Percentiles rank a stretch among this genome's conserved stretches.
These are phyloP conservation scores for Cheilosia pagana DNA, from an alignment of 2,888 invertebrate species.

Conservation along the genomic window DNA sequence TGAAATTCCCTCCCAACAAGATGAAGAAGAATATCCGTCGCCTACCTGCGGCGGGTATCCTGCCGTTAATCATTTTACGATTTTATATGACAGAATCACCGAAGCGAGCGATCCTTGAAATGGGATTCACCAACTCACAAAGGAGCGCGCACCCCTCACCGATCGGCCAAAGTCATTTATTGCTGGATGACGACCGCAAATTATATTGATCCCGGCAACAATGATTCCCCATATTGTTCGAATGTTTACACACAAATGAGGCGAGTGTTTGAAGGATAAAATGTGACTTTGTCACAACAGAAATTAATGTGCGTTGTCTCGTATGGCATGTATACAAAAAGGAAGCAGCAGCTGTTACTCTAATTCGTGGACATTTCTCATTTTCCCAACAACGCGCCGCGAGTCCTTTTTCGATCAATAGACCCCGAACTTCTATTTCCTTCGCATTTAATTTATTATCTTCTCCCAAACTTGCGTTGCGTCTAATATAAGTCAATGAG, in stretches of 20 bases:
- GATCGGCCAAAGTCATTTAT: slow-evolving; percentile 41
- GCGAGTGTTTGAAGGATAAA: slow-evolving; percentile 43
- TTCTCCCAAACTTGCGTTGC: slow-evolving; percentile 7
- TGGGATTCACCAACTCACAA: slow-evolving; percentile 54
- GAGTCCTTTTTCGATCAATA: slow-evolving; percentile 49
- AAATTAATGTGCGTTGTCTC: slow-evolving; percentile 54
- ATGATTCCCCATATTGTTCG: slow-evolving; percentile 63
- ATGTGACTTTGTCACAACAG: slow-evolving; percentile 74
- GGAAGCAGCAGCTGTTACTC: slow-evolving; percentile 64
- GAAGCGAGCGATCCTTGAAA: slow-evolving; percentile 70
- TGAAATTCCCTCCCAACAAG: slow-evolving; percentile 8
- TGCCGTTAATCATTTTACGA: slow-evolving; percentile 66
- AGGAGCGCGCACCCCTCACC: slow-evolving; percentile 4
- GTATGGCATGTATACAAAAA: slow-evolving; percentile 24
- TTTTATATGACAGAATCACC: slow-evolving; percentile 57
- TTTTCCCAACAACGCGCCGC: slow-evolving; percentile 40
- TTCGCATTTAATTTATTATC: slow-evolving; percentile 63
- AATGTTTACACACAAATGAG: slow-evolving; percentile 72
- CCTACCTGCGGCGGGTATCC: slow-evolving; percentile 33
- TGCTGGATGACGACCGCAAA: slow-evolving; percentile 69
- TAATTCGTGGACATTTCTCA: slow-evolving; percentile 70
- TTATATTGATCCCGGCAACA: slow-evolving; percentile 68
- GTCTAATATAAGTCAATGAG: slow-evolving; percentile 66
- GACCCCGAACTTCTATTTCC: slow-evolving; percentile 27
- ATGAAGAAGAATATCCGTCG: not conserved